Percentiles rank a stretch among this genome's conserved stretches.
phyloP scores from a whole-genome alignment of 2,113 vertebrate genomes.

The Neotoma lepida region DNA sequence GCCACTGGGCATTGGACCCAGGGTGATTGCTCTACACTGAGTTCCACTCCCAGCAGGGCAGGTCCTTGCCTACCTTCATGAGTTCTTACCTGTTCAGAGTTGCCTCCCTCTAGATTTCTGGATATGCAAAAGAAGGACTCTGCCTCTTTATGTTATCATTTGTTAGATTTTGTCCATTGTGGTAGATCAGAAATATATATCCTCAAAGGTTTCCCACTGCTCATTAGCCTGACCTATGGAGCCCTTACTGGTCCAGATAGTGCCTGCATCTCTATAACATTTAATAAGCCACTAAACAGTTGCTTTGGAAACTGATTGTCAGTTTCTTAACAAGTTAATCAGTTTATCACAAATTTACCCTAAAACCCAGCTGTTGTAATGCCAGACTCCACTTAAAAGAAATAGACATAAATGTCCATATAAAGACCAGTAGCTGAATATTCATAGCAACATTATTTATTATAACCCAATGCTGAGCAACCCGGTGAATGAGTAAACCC shows the following conservation, averaged over 20 bases:
- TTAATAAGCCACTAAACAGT: background rate
- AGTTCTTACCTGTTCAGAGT: background rate
- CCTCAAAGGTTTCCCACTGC: background rate
- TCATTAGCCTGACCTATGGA: background rate
- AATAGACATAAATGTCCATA: background rate
- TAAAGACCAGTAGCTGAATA: background rate
- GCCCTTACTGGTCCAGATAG: background rate
- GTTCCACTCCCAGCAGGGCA: background rate
- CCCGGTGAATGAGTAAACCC: background rate
- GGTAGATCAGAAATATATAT: background rate
- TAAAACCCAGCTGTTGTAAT: background rate
- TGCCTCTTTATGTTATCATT: background rate
- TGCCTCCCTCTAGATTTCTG: background rate
- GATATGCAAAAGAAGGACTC: background rate
- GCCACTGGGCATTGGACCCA: too few relatives aligned
- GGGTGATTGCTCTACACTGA: too few relatives aligned
- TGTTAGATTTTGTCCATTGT: background rate
- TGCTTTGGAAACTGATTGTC: background rate
- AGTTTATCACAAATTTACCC: background rate
- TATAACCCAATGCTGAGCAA: background rate
- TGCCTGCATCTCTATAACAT: background rate
- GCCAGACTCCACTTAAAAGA: background rate
- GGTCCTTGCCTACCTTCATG: background rate
- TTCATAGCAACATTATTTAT: background rate
- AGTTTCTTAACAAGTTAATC: constrained; percentile 15